A percentile compares a stretch with the other conserved stretches of the same genome.
Conservation (phyloP, 2,888 invertebrate species). For the Phengaris arion region DNA sequence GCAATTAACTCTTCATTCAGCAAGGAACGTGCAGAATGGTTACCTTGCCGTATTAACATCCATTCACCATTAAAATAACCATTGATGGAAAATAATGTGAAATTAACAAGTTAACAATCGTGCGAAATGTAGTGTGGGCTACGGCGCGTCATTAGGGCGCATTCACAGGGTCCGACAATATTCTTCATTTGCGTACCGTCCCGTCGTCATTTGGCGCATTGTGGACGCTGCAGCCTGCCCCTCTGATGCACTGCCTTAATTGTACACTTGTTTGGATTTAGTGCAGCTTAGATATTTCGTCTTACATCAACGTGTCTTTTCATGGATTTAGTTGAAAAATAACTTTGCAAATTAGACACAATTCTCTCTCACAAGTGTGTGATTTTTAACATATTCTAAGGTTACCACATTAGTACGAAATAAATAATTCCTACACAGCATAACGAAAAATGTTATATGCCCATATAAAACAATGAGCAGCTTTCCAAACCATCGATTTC, state of each 20-base stretch:
- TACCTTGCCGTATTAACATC: not conserved
- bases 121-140: slow-evolving; percentile 63
- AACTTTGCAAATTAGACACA: not conserved
- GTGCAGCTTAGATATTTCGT: slow-evolving; percentile 28
- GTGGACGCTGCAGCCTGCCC: slow-evolving; percentile 56
- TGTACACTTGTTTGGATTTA: slow-evolving; percentile 68
- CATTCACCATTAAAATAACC: slow-evolving; percentile 18
- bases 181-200: slow-evolving; percentile 77
- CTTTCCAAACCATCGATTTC: slow-evolving; percentile 3
- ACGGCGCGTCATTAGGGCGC: slow-evolving; percentile 73
- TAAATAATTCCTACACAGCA: too few species aligned
- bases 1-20: not conserved
- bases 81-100: slow-evolving; percentile 34
- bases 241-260: slow-evolving; percentile 71
- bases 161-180: slow-evolving; percentile 77
- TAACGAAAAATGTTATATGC: not conserved
- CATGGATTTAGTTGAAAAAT: not conserved
- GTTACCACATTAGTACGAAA: too few species aligned
- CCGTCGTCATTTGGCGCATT: slow-evolving; percentile 76
- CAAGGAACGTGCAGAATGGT: not conserved
- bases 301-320: slow-evolving; percentile 1
- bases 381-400: too few species aligned
- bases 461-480: not conserved
- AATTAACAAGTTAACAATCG: slow-evolving; percentile 70
- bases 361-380: too few species aligned